These are phyloP conservation scores for Busseola fusca DNA, from an alignment of 2,888 invertebrate genomes.

Conservation along the genomic window DNA sequence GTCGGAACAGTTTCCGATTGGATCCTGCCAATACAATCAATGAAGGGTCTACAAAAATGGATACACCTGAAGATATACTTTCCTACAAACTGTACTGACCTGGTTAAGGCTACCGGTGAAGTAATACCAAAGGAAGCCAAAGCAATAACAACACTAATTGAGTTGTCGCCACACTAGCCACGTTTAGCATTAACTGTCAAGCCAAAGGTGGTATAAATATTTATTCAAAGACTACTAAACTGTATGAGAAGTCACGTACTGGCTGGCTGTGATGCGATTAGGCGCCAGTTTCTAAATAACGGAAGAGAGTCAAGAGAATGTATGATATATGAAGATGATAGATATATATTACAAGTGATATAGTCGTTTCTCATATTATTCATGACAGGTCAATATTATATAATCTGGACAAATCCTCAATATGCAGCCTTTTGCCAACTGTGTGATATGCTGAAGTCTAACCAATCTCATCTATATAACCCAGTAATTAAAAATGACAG, in stretches of 20 bases:
- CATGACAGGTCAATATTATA: not conserved
- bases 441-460: not conserved
- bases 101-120: conserved; percentile 10
- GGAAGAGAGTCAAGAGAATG: conserved; percentile 18
- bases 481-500: not conserved
- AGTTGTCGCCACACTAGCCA: conserved; percentile 41
- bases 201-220: conserved; percentile 39
- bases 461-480: not conserved
- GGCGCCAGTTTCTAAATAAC: conserved; percentile 27
- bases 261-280: conserved; percentile 9
- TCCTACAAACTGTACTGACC: conserved; percentile 6
- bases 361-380: not conserved
- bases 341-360: not conserved
- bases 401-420: not conserved
- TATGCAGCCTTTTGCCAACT: not conserved
- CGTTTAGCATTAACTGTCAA: conserved; percentile 42
- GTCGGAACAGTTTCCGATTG: not conserved
- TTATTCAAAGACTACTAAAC: conserved; percentile 37
- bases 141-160: conserved; percentile 54
- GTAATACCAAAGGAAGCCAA: conserved; percentile 40
- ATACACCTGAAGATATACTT: not conserved
- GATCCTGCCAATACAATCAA: not conserved
- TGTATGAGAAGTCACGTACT: conserved; percentile 45
- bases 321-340: not conserved
- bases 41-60: not conserved